Conservation (phyloP, 1,140 invertebrate genomes). For the Goniozus legneri region DNA sequence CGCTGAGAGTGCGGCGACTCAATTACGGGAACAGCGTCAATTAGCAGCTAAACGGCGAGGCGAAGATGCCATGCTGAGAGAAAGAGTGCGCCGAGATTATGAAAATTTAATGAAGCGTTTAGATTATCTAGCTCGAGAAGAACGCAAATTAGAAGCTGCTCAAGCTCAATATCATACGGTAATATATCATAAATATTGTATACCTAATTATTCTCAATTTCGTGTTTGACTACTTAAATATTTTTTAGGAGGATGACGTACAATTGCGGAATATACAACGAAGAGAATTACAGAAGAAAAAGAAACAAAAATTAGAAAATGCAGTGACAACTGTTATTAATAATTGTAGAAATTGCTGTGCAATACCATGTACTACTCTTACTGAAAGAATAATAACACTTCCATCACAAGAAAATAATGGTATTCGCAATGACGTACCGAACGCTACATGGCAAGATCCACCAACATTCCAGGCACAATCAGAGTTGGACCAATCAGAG, state of each 20-base stretch:
- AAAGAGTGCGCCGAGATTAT: conserved; percentile 52
- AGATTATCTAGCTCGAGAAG: conserved; percentile 33
- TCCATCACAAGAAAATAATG: conserved; percentile 13
- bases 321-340: conserved; percentile 26
- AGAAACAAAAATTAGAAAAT: conserved; percentile 39
- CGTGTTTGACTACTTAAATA: neutral
- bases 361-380: neutral
- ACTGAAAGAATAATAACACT: conserved; percentile 34
- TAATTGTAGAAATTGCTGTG: conserved; percentile 2
- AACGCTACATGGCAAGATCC: conserved; percentile 21
- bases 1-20: conserved; percentile 21
- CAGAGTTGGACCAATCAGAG: conserved; percentile 2
- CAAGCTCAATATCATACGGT: conserved; percentile 29
- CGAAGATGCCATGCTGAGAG: conserved; percentile 50
- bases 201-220: neutral
- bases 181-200: conserved; percentile 10
- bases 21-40: conserved; percentile 26
- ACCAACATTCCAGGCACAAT: neutral
- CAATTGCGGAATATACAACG: conserved; percentile 20
- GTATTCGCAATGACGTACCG: conserved; percentile 5
- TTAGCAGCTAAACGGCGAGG: conserved; percentile 42
- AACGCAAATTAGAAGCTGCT: conserved; percentile 41
- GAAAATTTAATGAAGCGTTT: conserved; percentile 48
- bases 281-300: conserved; percentile 25
- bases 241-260: conserved; percentile 5